Conservation (phyloP, 2,888 invertebrate genomes). For the Callinectes sapidus region DNA sequence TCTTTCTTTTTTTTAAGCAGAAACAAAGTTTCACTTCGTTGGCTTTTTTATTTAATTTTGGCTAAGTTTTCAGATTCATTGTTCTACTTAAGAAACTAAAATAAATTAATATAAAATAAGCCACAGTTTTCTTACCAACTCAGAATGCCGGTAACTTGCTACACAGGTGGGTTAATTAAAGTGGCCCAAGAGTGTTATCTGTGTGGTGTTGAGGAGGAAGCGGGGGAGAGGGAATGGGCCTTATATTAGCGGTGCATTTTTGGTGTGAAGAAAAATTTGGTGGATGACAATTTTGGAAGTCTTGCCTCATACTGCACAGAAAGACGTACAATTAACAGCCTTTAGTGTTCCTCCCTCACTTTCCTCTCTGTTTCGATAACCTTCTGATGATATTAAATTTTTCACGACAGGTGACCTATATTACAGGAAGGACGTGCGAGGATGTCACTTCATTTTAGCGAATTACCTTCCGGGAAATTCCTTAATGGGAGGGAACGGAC, state of each 20-base stretch:
- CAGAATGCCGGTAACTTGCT: not conserved
- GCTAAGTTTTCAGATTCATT: no score
- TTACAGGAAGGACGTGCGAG: not conserved
- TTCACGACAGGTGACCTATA: not conserved
- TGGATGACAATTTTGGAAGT: not conserved
- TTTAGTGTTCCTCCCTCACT: not conserved
- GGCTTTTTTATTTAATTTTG: no score
- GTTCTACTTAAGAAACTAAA: no score
- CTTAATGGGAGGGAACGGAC: conserved; percentile 4
- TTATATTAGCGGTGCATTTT: conserved; percentile 9
- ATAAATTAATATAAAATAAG: not conserved
- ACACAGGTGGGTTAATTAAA: not conserved
- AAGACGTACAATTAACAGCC: not conserved
- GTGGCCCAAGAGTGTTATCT: not conserved
- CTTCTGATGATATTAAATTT: not conserved
- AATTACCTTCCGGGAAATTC: not conserved
- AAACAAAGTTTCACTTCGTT: no score
- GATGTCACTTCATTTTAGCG: not conserved
- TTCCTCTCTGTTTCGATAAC: not conserved
- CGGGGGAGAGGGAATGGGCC: not conserved
- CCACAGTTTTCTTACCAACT: not conserved
- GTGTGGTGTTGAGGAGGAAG: not conserved
- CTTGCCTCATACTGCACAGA: not conserved
- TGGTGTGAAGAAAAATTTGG: not conserved
- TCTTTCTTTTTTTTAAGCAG: no score